phyloP scores from a whole-genome alignment of 2,113 vertebrate species.

The Coturnix japonica region DNA sequence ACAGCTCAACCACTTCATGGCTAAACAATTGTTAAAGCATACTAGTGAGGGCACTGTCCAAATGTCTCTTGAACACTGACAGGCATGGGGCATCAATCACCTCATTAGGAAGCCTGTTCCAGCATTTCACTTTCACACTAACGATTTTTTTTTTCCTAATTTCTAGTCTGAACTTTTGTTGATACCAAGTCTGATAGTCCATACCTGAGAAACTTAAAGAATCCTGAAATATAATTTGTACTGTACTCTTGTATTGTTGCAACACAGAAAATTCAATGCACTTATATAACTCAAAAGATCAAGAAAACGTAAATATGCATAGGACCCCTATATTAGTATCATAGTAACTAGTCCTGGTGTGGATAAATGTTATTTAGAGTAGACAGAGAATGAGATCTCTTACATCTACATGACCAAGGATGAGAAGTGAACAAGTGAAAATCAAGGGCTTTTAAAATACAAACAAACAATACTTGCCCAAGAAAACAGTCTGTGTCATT shows the following conservation, averaged over 20 bases:
- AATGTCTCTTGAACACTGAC: not conserved
- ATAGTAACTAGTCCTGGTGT: not conserved
- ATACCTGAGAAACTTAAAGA: not conserved
- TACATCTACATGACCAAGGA: not conserved
- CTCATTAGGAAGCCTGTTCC: not conserved
- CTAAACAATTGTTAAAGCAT: not conserved
- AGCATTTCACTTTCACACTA: not conserved
- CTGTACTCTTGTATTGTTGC: not conserved
- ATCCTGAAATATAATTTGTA: not conserved
- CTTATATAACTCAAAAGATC: not conserved
- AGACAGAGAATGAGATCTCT: not conserved
- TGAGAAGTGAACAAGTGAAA: not conserved
- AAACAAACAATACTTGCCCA: constrained; percentile 78
- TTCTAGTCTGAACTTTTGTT: not conserved
- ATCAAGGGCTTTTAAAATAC: not conserved
- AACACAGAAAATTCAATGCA: not conserved
- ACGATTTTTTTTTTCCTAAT: not conserved
- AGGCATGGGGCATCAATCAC: not conserved
- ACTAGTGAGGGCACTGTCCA: not conserved
- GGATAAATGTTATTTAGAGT: not conserved
- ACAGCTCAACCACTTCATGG: not conserved
- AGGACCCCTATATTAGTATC: not conserved
- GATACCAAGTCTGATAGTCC: not conserved
- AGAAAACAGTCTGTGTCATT: constrained; percentile 96
- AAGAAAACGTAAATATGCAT: not conserved